Percentiles rank a stretch among this genome's conserved stretches.
Evolutionary conservation across 1,140 invertebrate species (phyloP).

Genomic region (Drosophila parvula): DNA sequence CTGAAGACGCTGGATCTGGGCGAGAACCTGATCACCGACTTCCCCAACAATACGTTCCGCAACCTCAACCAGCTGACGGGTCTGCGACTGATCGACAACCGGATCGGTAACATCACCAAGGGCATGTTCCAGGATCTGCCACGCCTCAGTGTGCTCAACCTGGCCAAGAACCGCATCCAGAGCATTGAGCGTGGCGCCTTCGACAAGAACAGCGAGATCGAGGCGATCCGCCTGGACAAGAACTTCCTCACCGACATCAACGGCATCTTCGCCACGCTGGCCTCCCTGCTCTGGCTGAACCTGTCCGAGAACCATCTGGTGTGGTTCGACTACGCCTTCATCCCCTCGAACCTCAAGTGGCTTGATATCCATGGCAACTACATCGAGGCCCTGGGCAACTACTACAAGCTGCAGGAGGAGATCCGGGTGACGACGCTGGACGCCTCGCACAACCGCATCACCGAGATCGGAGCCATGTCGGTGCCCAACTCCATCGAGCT

Average conservation of each 20-base stretch:
- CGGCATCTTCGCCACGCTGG: conserved; percentile 89
- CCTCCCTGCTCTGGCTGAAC: conserved; percentile 92
- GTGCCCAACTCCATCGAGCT: conserved; percentile 92
- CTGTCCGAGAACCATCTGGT: conserved; percentile 92
- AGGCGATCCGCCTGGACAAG: conserved; percentile 91
- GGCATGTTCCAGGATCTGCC: conserved; percentile 89
- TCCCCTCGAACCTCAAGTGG: conserved; percentile 91
- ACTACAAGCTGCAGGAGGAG: conserved; percentile 87
- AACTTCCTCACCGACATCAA: conserved; percentile 92
- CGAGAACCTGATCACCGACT: conserved; percentile 91
- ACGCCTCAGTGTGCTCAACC: conserved; percentile 91
- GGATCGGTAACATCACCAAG: conserved; percentile 90
- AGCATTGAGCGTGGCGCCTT: conserved; percentile 90
- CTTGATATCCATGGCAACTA: conserved; percentile 92
- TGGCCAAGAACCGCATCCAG: conserved; percentile 92
- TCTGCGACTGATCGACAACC: conserved; percentile 91
- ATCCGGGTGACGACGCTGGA: conserved; percentile 89
- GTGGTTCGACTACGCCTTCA: conserved; percentile 92
- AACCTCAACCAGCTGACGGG: conserved; percentile 91
- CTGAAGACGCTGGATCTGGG: conserved; percentile 92
- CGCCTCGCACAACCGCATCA: conserved; percentile 91
- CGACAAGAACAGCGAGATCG: conserved; percentile 89
- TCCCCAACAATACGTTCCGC: conserved; percentile 89
- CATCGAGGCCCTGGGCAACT: conserved; percentile 90
- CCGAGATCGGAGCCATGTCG: conserved; percentile 88